Base-by-base conservation (phyloP, 2,797 vertebrate species). In the Iguana delicatissima region DNA sequence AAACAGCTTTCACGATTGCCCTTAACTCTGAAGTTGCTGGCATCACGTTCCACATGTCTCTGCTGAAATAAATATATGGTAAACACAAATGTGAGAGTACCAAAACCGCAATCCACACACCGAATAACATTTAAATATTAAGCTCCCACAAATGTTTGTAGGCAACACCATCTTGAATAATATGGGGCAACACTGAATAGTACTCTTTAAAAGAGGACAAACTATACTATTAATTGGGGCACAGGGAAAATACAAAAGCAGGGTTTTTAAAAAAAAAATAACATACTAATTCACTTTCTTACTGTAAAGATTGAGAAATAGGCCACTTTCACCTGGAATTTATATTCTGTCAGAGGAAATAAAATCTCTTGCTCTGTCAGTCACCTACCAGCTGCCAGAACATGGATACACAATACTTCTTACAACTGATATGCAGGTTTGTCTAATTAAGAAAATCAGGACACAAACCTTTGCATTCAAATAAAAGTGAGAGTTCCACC, bases 351-450 rank as follows among this genome's bases (percentile, higher is more conserved):
- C 32, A 55, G 50, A 80, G 32, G 29, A 32, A 55, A 2, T 80
- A 55, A 80, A 80, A 80, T 83, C 57, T 50, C 35, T 83, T 83
- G 35, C 57, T 83, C 20, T 62, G 35, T 38, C 57, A 83, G 80
- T 22, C n/a, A 83, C 57, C 24, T 83, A 82, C 18, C n/a, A 59
- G n/a, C 10, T 57, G 52, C n/a, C 80, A 81, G 32, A 35, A 32
- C 29, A 62, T 50, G 46, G 77, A 79, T 10, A 26, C 9, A 26
- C 46, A 50, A 29, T 79, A 79, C 42, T 26, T 79, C 46, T 79
- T 50, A 46, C 77, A 79, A 79, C 12, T 79, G 12, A 50, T 50
- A 50, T 79, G 42, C 42, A 79, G 42, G 74, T 42, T 46, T 77
- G 29, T 42, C 38, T 79, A 76, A 79, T 26, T 1, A 79, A 79